A percentile compares a stretch with the other conserved stretches of the same genome.
phyloP scores from a whole-genome alignment of 2,888 invertebrate genomes.

The Esperia sulphurella region DNA sequence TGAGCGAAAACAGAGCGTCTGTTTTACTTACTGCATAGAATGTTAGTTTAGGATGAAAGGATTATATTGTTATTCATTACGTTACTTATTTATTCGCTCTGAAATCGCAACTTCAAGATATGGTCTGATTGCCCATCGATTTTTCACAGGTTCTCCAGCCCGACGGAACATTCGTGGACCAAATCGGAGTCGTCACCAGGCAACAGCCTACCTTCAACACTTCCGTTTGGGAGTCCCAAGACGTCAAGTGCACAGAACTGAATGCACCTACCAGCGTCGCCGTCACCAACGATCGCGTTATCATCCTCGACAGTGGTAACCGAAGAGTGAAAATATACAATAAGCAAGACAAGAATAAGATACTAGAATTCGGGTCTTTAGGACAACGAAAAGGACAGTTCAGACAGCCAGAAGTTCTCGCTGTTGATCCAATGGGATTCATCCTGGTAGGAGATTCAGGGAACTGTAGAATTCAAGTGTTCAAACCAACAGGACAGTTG shows the following conservation, averaged over 20 bases:
- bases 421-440: conserved; percentile 85
- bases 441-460: conserved; percentile 89
- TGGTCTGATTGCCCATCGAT: too few species aligned
- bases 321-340: conserved; percentile 82
- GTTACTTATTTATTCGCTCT: too few species aligned
- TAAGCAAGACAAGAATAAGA: conserved; percentile 69
- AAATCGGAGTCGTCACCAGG: conserved; percentile 76
- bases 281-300: conserved; percentile 72
- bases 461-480: conserved; percentile 87
- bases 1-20: too few species aligned
- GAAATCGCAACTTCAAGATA: too few species aligned
- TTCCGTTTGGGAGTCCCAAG: conserved; percentile 52
- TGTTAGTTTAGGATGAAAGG: too few species aligned
- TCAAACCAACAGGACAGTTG: conserved; percentile 84
- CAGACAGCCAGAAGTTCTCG: conserved; percentile 85
- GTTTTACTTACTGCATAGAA: too few species aligned
- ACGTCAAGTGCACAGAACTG: conserved; percentile 73
- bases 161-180: conserved; percentile 80
- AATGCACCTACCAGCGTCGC: conserved; percentile 87
- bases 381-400: conserved; percentile 85
- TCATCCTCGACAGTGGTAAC: conserved; percentile 85
- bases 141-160: conserved; percentile 64
- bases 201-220: conserved; percentile 41
- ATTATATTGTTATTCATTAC: too few species aligned
- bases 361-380: conserved; percentile 82